Conservation (phyloP, 2,797 vertebrate genomes). For the Sebastes steindachneri region DNA sequence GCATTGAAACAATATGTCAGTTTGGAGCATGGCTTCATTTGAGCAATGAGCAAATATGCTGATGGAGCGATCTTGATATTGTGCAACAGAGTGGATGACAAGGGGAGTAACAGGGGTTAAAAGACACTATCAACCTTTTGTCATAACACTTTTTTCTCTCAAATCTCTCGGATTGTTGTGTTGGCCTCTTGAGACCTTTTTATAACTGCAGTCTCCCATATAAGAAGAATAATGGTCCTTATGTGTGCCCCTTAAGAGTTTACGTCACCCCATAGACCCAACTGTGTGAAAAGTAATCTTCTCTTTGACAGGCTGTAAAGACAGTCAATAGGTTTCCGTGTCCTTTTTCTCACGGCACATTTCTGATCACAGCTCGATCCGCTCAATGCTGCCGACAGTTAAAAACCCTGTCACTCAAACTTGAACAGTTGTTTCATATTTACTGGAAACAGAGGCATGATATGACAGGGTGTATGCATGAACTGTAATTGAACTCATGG, state of each 20-base stretch:
- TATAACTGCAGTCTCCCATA: conserved; percentile 14
- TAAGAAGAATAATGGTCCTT: conserved; percentile 27
- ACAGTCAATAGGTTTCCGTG: not conserved
- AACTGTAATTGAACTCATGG: conserved; percentile 13
- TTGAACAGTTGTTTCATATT: conserved; percentile 21
- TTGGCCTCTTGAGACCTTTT: conserved; percentile 43
- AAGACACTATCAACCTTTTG: conserved; percentile 32
- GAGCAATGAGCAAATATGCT: conserved; percentile 59
- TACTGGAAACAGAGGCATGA: conserved; percentile 2
- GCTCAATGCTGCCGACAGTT: not conserved
- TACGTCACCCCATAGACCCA: conserved; percentile 9
- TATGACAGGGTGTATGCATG: not conserved
- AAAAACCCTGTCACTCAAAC: not conserved
- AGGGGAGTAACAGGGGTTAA: conserved; percentile 50
- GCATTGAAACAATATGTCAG: conserved; percentile 77
- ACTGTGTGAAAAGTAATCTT: conserved; percentile 53
- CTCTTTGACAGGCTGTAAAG: conserved; percentile 42
- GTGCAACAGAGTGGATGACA: conserved; percentile 54
- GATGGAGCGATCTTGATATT: conserved; percentile 35
- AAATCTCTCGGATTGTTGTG: conserved; percentile 39
- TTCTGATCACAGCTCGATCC: not conserved
- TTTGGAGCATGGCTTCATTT: conserved; percentile 67
- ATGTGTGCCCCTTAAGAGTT: conserved; percentile 24
- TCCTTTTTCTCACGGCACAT: not conserved
- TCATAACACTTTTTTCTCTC: conserved; percentile 8